Base-by-base conservation (phyloP, 2,888 invertebrate species). In the Cerceris ruficornis region DNA sequence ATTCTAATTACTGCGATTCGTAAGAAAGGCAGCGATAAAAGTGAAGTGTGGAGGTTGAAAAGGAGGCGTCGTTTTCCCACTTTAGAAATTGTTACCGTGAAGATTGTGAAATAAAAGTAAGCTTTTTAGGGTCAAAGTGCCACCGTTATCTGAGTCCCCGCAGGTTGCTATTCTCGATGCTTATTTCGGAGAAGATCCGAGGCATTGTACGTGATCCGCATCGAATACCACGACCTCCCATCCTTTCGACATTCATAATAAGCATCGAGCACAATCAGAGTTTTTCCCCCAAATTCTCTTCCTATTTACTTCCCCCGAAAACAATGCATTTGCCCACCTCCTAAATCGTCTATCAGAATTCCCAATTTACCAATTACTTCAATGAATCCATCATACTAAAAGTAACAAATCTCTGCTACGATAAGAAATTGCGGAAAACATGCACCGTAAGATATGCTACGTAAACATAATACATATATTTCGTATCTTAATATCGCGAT, bases 121-220 rank as follows among this genome's bases (percentile, higher is more conserved):
- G 59, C 58, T 65, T 57, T 59, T 6, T 11, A 50, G 28, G 60
- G 69, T 67, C 57, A 65, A 64, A 62, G 17, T 58, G 74, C 61
- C 55, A 41, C 64, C 57, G 85, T 84, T 80, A 73, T 69, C 80
- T 69, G 55, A 60, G 64, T 66, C 66, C 69, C 73, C 69, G 55
- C 77, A 66, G 81, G 11, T 69, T 80, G 64, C 85, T 85, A 82
- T 75, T 72, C 69, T 64, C 69, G 75, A 82, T 67, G 75, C 66
- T 82, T 65, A 80, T 69, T 75, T 60, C 55, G 11, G 11, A 41
- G 17, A 54, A 54, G 69, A 69, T 84, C 77, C 57, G 69, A 79
- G 74, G 69, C 69, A 69, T 70, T 72, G 67, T 81, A 82, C 83
- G 83, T 84, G 84, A 81, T 71, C 60, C 71, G 76, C 55, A 15